phyloP scores from a whole-genome alignment of 2,113 vertebrate genomes.

The Nothobranchius kuhntae region DNA sequence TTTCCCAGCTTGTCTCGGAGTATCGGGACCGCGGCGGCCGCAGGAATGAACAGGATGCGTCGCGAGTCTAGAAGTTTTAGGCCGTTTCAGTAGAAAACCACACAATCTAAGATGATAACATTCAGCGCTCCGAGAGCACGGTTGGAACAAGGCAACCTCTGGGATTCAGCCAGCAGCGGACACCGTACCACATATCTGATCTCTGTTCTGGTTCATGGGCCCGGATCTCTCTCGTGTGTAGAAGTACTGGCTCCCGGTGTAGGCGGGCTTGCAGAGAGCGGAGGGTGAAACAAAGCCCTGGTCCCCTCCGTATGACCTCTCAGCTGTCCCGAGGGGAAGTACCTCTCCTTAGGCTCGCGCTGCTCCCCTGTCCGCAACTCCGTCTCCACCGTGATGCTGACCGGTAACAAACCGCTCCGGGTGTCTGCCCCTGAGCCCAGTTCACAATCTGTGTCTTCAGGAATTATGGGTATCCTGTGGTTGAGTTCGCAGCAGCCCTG shows the following conservation, averaged over 20 bases:
- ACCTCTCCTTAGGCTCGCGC: conserved; percentile 70
- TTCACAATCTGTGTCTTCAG: conserved; percentile 91
- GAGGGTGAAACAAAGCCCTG: conserved; percentile 76
- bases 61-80: conserved; percentile 31
- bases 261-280: conserved; percentile 68
- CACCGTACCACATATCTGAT: conserved; percentile 50
- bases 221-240: conserved; percentile 64
- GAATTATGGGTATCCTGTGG: conserved; percentile 94
- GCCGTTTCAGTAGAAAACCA: conserved; percentile 73
- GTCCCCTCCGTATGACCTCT: conserved; percentile 74
- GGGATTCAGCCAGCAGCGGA: conserved; percentile 61
- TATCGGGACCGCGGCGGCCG: conserved; percentile 50
- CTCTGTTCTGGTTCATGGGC: conserved; percentile 44
- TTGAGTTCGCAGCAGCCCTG: conserved; percentile 84
- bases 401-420: conserved; percentile 65
- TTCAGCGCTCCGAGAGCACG: conserved; percentile 62
- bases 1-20: conserved; percentile 22
- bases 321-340: conserved; percentile 74
- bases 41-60: conserved; percentile 68
- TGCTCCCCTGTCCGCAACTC: conserved; percentile 64
- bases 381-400: conserved; percentile 57
- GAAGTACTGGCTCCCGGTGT: conserved; percentile 55
- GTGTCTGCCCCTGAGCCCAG: conserved; percentile 68
- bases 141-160: conserved; percentile 72
- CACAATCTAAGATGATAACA: conserved; percentile 71